Evolutionary conservation across 2,888 invertebrate species (phyloP).

Genomic region (Litoditis marina): DNA sequence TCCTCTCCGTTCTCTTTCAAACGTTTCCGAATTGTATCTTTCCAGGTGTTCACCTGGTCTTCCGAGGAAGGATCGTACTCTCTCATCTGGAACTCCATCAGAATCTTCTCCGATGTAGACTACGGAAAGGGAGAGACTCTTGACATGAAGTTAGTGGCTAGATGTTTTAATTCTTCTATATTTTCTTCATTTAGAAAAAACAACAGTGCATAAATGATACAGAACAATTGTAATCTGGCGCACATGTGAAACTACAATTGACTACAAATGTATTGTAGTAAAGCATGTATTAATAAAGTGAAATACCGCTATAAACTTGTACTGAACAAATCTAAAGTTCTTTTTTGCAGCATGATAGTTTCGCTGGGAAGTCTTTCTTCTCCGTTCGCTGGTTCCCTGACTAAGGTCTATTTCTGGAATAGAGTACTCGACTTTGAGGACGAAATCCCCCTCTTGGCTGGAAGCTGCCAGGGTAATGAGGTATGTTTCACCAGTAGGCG

Average conservation of each 20-base stretch:
- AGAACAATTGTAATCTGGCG: too few species aligned
- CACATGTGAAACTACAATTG: too few species aligned
- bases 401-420: slow-evolving; percentile 90
- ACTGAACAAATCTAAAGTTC: background rate
- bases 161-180: background rate
- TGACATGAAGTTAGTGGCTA: slow-evolving; percentile 76
- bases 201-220: too few species aligned
- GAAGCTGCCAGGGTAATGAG: slow-evolving; percentile 53
- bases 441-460: slow-evolving; percentile 56
- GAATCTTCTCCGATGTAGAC: slow-evolving; percentile 85
- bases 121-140: slow-evolving; percentile 79
- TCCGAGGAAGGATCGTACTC: slow-evolving; percentile 81
- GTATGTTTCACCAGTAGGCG: too few species aligned
- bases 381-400: slow-evolving; percentile 73
- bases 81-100: slow-evolving; percentile 88
- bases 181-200: too few species aligned
- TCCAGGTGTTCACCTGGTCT: slow-evolving; percentile 90
- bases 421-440: slow-evolving; percentile 80
- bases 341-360: slow-evolving; percentile 15
- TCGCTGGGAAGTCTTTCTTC: slow-evolving; percentile 17
- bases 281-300: too few species aligned
- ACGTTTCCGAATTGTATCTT: too few species aligned
- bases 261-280: too few species aligned
- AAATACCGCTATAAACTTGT: too few species aligned
- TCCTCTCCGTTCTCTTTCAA: too few species aligned